phyloP scores from a whole-genome alignment of 2,888 invertebrate genomes.

The Eilema sororculum region DNA sequence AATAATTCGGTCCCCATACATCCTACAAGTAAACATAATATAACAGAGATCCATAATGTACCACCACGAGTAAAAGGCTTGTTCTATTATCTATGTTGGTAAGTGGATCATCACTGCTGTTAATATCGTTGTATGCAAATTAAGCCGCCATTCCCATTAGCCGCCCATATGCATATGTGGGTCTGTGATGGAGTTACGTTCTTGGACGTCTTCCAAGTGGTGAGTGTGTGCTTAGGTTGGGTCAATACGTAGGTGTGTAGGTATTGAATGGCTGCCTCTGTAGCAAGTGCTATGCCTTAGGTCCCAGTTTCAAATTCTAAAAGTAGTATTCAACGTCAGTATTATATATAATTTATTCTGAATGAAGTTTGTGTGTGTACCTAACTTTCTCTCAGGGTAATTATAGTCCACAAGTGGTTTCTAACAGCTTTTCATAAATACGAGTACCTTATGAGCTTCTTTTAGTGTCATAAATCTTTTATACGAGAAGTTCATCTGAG shows the following conservation, averaged over 20 bases:
- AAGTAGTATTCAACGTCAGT: too few species aligned
- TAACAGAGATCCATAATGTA: neutral
- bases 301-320: too few species aligned
- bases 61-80: neutral
- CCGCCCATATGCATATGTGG: slow-evolving; percentile 1
- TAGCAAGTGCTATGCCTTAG: neutral
- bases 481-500: too few species aligned
- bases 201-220: slow-evolving; percentile 38
- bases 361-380: too few species aligned
- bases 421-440: too few species aligned
- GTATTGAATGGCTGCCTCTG: neutral
- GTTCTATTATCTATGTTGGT: neutral
- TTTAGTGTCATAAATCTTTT: too few species aligned
- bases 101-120: neutral
- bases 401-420: too few species aligned
- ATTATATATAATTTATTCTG: too few species aligned
- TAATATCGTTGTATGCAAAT: slow-evolving; percentile 16
- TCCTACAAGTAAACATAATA: neutral
- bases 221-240: neutral
- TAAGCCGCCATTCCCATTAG: slow-evolving; percentile 10
- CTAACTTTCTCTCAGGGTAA: too few species aligned
- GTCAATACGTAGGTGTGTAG: neutral
- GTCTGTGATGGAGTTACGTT: slow-evolving; percentile 7
- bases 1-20: neutral
- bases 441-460: too few species aligned